A percentile compares a stretch with the other conserved stretches of the same genome.
Evolutionary conservation across 2,888 invertebrate genomes (phyloP).

Genomic region (Corbicula japonica): DNA sequence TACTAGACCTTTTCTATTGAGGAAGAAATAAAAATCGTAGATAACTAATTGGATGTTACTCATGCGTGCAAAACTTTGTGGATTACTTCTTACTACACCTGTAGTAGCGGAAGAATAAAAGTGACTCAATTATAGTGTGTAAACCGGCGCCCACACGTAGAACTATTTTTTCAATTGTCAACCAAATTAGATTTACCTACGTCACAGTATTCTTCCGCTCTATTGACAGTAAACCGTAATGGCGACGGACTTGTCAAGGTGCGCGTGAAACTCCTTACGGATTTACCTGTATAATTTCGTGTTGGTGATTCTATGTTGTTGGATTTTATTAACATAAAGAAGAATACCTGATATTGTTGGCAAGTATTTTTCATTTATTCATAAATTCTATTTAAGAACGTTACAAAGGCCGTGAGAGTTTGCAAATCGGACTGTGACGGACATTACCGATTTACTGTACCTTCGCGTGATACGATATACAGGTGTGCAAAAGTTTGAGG

Average conservation of each 20-base stretch:
- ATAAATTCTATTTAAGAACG: neutral
- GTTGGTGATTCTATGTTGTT: constrained; percentile 20
- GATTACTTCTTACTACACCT: constrained; percentile 68
- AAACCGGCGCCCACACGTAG: constrained; percentile 41
- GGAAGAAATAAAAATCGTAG: neutral
- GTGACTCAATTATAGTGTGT: constrained; percentile 39
- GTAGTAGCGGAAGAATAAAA: constrained; percentile 66
- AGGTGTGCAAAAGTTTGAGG: constrained; percentile 49
- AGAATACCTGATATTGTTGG: constrained; percentile 25
- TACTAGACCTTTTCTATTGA: too few relatives aligned
- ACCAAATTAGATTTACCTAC: constrained; percentile 58
- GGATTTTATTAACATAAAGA: constrained; percentile 27
- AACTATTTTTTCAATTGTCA: constrained; percentile 67
- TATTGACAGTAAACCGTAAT: constrained; percentile 67
- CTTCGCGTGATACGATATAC: constrained; percentile 57
- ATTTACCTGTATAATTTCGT: constrained; percentile 58
- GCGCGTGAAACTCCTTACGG: constrained; percentile 29
- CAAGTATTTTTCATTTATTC: constrained; percentile 31
- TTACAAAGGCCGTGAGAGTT: constrained; percentile 24
- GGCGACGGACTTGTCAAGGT: constrained; percentile 53
- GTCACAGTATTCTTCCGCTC: constrained; percentile 65
- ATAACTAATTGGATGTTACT: neutral
- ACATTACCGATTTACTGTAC: constrained; percentile 51
- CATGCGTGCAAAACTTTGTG: constrained; percentile 20
- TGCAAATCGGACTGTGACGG: constrained; percentile 30